Evolutionary conservation across 2,888 invertebrate species (phyloP), one percentile per base, ranked within the genome.

Genomic region (Phorcus lineatus): DNA sequence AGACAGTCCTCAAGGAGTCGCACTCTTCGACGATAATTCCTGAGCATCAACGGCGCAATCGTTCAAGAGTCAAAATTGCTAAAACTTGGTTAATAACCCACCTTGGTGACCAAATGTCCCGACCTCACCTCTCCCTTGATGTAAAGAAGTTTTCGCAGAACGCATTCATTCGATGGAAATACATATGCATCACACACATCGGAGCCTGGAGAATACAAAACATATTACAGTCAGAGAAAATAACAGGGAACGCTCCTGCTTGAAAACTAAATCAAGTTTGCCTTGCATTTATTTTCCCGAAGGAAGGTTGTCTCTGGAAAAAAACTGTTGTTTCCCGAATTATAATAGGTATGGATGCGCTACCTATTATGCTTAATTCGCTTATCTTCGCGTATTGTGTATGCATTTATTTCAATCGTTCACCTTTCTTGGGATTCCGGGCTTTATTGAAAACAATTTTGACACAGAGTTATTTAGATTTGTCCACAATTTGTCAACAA

Each of bases 211-310:
- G 70, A 70, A 70, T 70, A 70, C 70, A 70, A 70, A 70, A 70
- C 70, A 70, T 70, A 70, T 70, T 70, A 70, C 70, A 70, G 70
- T 70, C 70, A 70, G 70, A 70, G 70, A 70, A 36, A 70, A 70
- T 70, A 70, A 70, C 70, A 70, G 70, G 40, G 36, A 70, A 70
- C 36, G 40, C 70, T 70, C 28, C 36, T 70, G 31, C 70, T 36
- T 31, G 70, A 70, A 70, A 70, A 70, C 70, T 70, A 70, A 70
- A 70, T 70, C 70, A 70, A 36, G 70, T 70, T 70, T 36, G 70
- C 70, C 70, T 70, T 70, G 70, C 70, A 70, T 70, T 70, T 36
- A 70, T 70, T 70, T 19, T 70, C 70, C 70, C 70, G 40, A 40
- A 31, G 70, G 70, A 40, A 36, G 31, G 36, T 19, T 36, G 16